Base-by-base conservation (phyloP, 2,888 invertebrate genomes). In the Euzophera pinguis region DNA sequence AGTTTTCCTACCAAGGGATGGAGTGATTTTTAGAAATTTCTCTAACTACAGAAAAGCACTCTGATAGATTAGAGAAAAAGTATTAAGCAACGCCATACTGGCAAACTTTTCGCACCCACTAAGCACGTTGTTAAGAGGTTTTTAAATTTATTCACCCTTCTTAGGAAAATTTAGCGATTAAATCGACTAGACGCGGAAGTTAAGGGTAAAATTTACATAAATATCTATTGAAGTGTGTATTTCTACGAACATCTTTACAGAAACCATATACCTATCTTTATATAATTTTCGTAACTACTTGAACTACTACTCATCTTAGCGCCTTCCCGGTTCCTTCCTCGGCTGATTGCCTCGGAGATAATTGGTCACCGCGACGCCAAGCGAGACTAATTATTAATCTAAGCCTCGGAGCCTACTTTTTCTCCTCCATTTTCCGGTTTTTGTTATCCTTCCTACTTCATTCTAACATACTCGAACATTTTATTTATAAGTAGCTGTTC, bases 81-180 rank as follows among this genome's bases (percentile, higher is more conserved):
- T 38, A 39, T 14, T 74, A 73, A 67, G 67, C 71, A 64, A 52
- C 64, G 71, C 16, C 7, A 5, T 14, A 42, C 74, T 82, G 81
- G 81, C 75, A 75, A 79, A 86, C 75, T 85, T 87, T 78, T 78
- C 74, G 70, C 81, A 78, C 78, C 78, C 79, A 75, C 81, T 81
- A 79, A 72, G 77, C 75, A 81, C 65, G 69, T 69, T 69, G 70
- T 81, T 84, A 80, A 83, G 81, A 85, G 83, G 80, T 86, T 88
- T 87, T 86, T 79, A 86, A 89, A 89, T 89, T 81, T 89, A 89
- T 89, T 85, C 89, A 89, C 89, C 89, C 89, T 85, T 82, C 84
- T 79, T 71, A 69, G 83, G 83, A 84, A 83, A 80, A 84, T 84
- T 79, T 58, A 72, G 75, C 84, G 85, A 87, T 86, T 87, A 84